Base-by-base conservation (phyloP, 2,797 vertebrate genomes). In the Sparus aurata region DNA sequence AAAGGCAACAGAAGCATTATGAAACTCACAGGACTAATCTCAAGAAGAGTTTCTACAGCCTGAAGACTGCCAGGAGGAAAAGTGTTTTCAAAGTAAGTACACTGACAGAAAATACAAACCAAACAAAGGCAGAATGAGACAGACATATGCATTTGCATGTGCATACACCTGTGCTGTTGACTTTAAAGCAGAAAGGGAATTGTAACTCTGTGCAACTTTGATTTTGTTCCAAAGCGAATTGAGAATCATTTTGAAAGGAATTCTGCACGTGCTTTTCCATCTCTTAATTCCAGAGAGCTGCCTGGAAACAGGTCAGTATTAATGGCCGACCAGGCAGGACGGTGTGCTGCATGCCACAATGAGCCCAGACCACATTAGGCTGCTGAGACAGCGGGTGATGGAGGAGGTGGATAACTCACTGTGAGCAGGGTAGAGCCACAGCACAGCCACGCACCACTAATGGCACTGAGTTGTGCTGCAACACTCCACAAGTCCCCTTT, bases 11-110 rank as follows among this genome's bases (percentile, higher is more conserved):
- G 79, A 73, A 64, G 57, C 62, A 79, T 83, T 69, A 82, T 70
- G 76, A 79, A 87, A 77, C 77, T 84, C 43, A 50, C 69, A 75
- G 62, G 71, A 75, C 73, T 85, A 87, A 88, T 88, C 80, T 81
- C 18, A 74, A 61, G 60, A 77, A 77, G 55, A 82, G 57, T 86
- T 89, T 82, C 77, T 72, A 63, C 52, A 75, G 70, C 78, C 77
- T 79, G 70, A 41, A 81, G 73, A 82, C 61, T 72, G 74, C 86
- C 69, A 70, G 71, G 46, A 86, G 85, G 71, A 50, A 84, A 61
- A 68, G 2, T 81, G 45, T 71, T 71, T 71, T 75, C 30, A 77
- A 88, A 80, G 67, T 66, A 70, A 64, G 68, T 65, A 76, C 57
- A 64, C 4, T 53, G 10, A 77, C 58, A 78, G 38, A 78, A 85